phyloP scores from a whole-genome alignment of 2,888 invertebrate species.

The Deladenus siricidicola region DNA sequence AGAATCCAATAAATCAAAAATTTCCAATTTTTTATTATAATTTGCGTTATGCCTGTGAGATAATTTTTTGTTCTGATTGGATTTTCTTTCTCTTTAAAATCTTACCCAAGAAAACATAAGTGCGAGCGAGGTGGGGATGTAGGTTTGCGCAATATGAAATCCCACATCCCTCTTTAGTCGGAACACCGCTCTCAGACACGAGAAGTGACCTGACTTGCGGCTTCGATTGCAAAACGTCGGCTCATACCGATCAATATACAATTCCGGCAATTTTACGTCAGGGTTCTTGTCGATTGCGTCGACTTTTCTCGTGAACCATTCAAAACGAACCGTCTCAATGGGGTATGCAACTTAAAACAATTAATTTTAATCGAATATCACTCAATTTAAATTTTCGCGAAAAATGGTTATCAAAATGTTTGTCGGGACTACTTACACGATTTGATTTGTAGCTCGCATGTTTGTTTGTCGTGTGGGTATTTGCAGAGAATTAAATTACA shows the following conservation, averaged over 20 bases:
- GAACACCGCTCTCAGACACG: conserved; percentile 49
- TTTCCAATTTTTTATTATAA: too few species aligned
- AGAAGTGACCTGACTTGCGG: conserved; percentile 45
- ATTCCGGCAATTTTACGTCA: conserved; percentile 51
- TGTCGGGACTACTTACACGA: conserved; percentile 42
- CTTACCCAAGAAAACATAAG: conserved; percentile 53
- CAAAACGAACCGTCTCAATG: conserved; percentile 50
- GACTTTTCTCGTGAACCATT: conserved; percentile 49
- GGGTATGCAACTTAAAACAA: conserved; percentile 51
- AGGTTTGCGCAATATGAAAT: conserved; percentile 48
- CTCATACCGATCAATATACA: conserved; percentile 47
- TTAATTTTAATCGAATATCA: background rate
- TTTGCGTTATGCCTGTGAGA: too few species aligned
- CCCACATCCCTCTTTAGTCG: conserved; percentile 47
- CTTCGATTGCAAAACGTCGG: conserved; percentile 39
- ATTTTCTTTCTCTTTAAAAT: too few species aligned
- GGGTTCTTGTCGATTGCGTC: conserved; percentile 53
- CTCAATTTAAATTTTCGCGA: too few species aligned
- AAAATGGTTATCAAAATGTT: too few species aligned
- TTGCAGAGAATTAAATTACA: conserved; percentile 53
- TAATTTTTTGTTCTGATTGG: too few species aligned
- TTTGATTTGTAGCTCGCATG: conserved; percentile 49
- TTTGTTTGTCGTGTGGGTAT: conserved; percentile 53
- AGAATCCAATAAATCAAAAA: too few species aligned
- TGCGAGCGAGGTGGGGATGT: conserved; percentile 51